Percentiles rank a stretch among this genome's conserved stretches.
These are phyloP conservation scores for Perognathus longimembris DNA, from an alignment of 2,113 vertebrate species.

Conservation along the genomic window DNA sequence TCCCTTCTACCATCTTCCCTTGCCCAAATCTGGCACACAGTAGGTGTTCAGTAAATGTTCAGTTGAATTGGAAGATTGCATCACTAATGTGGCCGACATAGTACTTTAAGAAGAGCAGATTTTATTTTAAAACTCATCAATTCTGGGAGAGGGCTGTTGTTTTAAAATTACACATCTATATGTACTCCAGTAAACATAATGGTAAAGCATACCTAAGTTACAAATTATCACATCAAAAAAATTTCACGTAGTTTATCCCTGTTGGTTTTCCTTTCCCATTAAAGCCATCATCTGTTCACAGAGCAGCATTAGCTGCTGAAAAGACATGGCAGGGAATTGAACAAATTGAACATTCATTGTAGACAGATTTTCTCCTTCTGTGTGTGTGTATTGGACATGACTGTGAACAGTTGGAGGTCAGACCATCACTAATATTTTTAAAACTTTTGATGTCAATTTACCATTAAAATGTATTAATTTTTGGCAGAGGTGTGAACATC, in stretches of 20 bases:
- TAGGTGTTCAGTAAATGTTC: slow-evolving; percentile 32
- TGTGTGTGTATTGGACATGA: slow-evolving; percentile 66
- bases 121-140: slow-evolving; percentile 55
- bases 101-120: slow-evolving; percentile 53
- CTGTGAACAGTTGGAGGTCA: slow-evolving; percentile 78
- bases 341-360: slow-evolving; percentile 73
- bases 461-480: slow-evolving; percentile 79
- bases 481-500: slow-evolving; percentile 75
- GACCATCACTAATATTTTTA: slow-evolving; percentile 72
- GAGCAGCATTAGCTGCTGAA: slow-evolving; percentile 53
- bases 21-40: not conserved
- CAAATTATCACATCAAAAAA: slow-evolving; percentile 59
- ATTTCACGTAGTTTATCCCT: slow-evolving; percentile 50
- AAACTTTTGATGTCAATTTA: slow-evolving; percentile 77
- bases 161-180: slow-evolving; percentile 56
- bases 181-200: not conserved
- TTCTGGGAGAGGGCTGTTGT: slow-evolving; percentile 26
- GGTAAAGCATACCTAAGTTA: slow-evolving; percentile 62
- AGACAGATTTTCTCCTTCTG: slow-evolving; percentile 81
- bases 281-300: slow-evolving; percentile 72
- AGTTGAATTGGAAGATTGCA: not conserved
- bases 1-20: not conserved
- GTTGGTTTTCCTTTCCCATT: slow-evolving; percentile 67
- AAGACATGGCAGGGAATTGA: slow-evolving; percentile 74
- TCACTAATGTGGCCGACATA: not conserved